A percentile compares a stretch with the other conserved stretches of the same genome.
Conservation (phyloP, 2,888 invertebrate genomes). For the Phalangium opilio region DNA sequence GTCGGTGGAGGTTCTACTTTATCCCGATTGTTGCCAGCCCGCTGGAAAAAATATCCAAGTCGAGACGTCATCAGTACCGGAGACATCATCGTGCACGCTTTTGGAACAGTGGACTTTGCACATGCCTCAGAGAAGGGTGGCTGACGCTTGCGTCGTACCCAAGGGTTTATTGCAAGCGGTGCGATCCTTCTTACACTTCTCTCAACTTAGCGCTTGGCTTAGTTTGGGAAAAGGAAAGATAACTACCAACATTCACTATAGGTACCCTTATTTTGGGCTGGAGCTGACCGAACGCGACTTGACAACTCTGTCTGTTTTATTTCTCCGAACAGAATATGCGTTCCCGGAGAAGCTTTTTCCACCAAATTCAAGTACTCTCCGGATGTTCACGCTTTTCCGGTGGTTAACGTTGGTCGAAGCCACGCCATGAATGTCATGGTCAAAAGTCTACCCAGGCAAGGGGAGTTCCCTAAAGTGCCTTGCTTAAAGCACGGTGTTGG, state of each 20-base stretch:
- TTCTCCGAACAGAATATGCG: constrained; percentile 36
- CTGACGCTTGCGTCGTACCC: constrained; percentile 22
- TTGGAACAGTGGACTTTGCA: constrained; percentile 70
- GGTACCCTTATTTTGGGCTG: too few relatives aligned
- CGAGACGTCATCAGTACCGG: constrained; percentile 27
- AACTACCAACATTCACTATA: constrained; percentile 43
- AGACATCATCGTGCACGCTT: constrained; percentile 38
- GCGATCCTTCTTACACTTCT: constrained; percentile 87
- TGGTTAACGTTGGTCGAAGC: constrained; percentile 47
- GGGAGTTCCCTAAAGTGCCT: constrained; percentile 48
- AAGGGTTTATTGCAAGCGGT: constrained; percentile 77
- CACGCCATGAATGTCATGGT: constrained; percentile 43
- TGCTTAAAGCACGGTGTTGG: constrained; percentile 30
- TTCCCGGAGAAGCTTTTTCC: constrained; percentile 48
- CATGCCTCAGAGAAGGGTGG: constrained; percentile 41
- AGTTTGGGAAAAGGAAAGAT: constrained; percentile 32
- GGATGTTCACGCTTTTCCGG: constrained; percentile 53
- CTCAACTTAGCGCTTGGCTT: constrained; percentile 88
- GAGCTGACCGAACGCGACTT: too few relatives aligned
- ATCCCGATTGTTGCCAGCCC: constrained; percentile 48
- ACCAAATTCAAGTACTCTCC: constrained; percentile 38
- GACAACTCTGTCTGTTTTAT: too few relatives aligned
- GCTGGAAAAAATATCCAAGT: constrained; percentile 21
- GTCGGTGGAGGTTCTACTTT: constrained; percentile 63
- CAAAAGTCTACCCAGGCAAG: constrained; percentile 50